A percentile compares a stretch with the other conserved stretches of the same genome.
phyloP scores from a whole-genome alignment of 2,113 vertebrate species.

The Passer montanus region DNA sequence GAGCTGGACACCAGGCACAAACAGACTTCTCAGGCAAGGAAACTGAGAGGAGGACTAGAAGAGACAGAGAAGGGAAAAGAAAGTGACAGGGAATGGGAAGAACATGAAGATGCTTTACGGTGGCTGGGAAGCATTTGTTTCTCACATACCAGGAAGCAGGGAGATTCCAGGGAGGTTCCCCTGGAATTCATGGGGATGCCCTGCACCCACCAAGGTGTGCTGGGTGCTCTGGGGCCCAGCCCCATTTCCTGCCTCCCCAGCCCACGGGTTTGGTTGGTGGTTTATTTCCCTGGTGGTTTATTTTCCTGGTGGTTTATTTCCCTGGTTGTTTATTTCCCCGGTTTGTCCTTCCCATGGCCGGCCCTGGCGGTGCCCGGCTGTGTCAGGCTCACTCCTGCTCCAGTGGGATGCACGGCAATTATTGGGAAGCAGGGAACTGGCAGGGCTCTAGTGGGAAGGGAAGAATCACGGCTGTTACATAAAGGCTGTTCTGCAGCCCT shows the following conservation, averaged over 20 bases:
- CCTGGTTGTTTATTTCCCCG: rapidly evolving
- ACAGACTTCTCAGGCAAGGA: neutral
- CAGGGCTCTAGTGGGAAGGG: neutral
- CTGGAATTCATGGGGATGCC: rapidly evolving
- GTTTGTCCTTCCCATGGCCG: neutral
- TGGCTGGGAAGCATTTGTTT: neutral
- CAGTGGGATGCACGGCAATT: neutral
- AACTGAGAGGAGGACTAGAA: neutral
- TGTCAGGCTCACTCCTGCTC: neutral
- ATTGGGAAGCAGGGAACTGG: neutral
- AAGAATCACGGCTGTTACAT: neutral
- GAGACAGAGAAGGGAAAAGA: neutral
- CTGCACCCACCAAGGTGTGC: rapidly evolving
- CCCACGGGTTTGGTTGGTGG: neutral
- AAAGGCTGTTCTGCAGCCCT: slow-evolving; percentile 37
- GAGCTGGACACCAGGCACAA: neutral
- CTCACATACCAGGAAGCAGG: neutral
- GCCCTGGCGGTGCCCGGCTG: neutral
- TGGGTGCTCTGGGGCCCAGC: neutral
- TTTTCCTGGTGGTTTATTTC: neutral
- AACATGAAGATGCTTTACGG: neutral
- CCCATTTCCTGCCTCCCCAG: neutral
- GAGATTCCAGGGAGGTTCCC: neutral
- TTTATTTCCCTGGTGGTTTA: neutral
- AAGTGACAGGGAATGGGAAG: neutral